Conservation (phyloP, 1,140 invertebrate genomes). For the Kradibia gibbosae region DNA sequence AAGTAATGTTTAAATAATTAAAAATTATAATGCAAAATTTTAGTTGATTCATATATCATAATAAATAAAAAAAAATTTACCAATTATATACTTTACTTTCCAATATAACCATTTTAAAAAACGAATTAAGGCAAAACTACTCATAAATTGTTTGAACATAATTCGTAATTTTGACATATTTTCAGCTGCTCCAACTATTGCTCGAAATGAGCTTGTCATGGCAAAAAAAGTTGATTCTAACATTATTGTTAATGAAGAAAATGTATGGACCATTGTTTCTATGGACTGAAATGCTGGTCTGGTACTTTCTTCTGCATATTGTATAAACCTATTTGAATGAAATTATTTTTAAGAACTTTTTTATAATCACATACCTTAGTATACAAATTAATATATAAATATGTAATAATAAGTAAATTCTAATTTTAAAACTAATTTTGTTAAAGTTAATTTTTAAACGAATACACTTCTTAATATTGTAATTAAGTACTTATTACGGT, state of each 20-base stretch:
- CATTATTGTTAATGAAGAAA: constrained; percentile 96
- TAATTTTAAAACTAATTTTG: no score
- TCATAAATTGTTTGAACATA: constrained; percentile 88
- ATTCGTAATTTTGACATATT: constrained; percentile 89
- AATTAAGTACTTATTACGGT: neutral
- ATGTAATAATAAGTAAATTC: no score
- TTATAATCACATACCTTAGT: neutral
- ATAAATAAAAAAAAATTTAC: constrained; percentile 67
- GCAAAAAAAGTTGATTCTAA: constrained; percentile 96
- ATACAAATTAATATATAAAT: neutral
- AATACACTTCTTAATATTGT: neutral
- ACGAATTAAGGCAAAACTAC: constrained; percentile 86
- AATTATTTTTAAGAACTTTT: constrained; percentile 5
- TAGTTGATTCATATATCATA: neutral
- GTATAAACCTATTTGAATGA: constrained; percentile 84
- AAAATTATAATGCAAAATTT: neutral
- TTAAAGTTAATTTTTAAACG: no score
- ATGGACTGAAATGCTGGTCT: constrained; percentile 94
- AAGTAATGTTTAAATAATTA: neutral
- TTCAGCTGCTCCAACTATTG: constrained; percentile 95
- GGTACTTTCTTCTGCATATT: constrained; percentile 92
- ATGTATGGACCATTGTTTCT: constrained; percentile 91
- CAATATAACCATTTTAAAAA: constrained; percentile 85
- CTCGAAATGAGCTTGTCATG: constrained; percentile 94
- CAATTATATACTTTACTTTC: constrained; percentile 80